These are phyloP conservation scores for Oxytorus armatus DNA, from an alignment of 2,888 invertebrate genomes.

Conservation along the genomic window DNA sequence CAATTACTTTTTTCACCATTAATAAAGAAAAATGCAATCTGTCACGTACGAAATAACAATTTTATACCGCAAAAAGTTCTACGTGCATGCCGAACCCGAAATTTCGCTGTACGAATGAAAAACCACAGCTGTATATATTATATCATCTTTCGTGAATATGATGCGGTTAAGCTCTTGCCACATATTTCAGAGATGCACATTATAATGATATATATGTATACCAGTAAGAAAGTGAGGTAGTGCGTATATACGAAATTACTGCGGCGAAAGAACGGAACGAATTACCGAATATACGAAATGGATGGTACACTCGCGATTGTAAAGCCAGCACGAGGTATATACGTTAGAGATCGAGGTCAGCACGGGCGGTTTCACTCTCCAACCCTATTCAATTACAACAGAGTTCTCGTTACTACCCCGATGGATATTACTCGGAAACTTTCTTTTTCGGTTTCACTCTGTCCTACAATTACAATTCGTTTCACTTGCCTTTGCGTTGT, in stretches of 20 bases:
- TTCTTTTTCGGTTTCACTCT: not conserved
- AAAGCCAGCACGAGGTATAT: not conserved
- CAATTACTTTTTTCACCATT: constrained; percentile 8
- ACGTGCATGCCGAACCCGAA: constrained; percentile 48
- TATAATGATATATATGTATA: constrained; percentile 27
- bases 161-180: constrained; percentile 38
- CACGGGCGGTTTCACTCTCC: constrained; percentile 33
- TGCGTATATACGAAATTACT: constrained; percentile 39
- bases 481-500: not conserved
- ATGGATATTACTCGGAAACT: not conserved
- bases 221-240: not conserved
- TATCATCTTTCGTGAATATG: constrained; percentile 20
- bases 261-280: constrained; percentile 39
- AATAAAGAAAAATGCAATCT: not conserved
- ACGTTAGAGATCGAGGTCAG: constrained; percentile 49
- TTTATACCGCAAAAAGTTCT: constrained; percentile 43
- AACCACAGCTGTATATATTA: constrained; percentile 23
- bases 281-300: constrained; percentile 54
- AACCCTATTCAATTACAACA: constrained; percentile 44
- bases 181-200: constrained; percentile 33
- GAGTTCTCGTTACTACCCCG: not conserved
- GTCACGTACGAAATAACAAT: constrained; percentile 50
- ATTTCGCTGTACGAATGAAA: constrained; percentile 8
- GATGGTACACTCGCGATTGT: constrained; percentile 8
- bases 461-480: constrained; percentile 14